phyloP scores from a whole-genome alignment of 2,797 vertebrate genomes.

The Crenichthys baileyi region DNA sequence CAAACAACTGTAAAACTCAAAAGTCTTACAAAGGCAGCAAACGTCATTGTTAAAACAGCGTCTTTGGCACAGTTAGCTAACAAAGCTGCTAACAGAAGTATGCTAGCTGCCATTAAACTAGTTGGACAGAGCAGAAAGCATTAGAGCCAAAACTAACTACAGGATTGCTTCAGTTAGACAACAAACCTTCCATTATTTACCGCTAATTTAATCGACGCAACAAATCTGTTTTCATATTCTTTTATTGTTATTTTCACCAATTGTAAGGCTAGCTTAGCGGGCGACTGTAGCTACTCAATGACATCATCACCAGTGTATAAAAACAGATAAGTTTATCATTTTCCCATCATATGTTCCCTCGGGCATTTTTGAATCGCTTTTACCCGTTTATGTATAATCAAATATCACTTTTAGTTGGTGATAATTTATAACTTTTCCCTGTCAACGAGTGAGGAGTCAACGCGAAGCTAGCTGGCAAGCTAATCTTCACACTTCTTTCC shows the following conservation, averaged over 20 bases:
- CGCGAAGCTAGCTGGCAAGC: constrained; percentile 47
- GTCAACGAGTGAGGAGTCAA: constrained; percentile 34
- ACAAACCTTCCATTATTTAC: not conserved
- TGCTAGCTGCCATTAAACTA: constrained; percentile 23
- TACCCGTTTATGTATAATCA: not conserved
- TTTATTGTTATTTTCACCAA: not conserved
- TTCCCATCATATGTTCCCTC: too few relatives aligned
- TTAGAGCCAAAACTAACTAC: not conserved
- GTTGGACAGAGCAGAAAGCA: not conserved
- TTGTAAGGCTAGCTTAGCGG: constrained; percentile 24
- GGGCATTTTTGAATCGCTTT: fast-evolving
- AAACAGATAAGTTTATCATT: not conserved
- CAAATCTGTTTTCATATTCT: not conserved
- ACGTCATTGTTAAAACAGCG: not conserved
- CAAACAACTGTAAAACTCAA: fast-evolving
- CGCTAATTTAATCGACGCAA: fast-evolving
- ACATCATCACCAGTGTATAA: constrained; percentile 57
- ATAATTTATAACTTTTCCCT: not conserved
- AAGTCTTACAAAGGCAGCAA: fast-evolving
- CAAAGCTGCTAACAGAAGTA: constrained; percentile 25
- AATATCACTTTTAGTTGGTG: not conserved
- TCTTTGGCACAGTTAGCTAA: constrained; percentile 32
- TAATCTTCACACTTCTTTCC: constrained; percentile 31
- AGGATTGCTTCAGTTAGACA: not conserved
- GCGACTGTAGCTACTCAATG: constrained; percentile 45